phyloP scores from a whole-genome alignment of 2,113 vertebrate species.

The Prolemur simus region DNA sequence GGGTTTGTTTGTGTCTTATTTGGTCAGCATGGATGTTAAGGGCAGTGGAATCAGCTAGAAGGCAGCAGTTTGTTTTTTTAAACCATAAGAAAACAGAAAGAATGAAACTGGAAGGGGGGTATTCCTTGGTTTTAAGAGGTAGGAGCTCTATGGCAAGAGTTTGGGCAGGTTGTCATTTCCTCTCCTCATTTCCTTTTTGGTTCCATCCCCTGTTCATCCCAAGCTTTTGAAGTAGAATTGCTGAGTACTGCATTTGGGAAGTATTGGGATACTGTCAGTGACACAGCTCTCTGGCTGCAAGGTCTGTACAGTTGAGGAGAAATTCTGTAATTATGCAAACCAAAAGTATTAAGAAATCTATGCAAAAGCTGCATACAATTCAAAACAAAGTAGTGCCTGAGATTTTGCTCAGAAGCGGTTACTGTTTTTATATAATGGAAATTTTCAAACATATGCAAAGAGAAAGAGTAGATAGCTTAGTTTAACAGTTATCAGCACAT shows the following conservation, averaged over 20 bases:
- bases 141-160: not conserved
- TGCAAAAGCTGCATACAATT: not conserved
- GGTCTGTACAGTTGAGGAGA: not conserved
- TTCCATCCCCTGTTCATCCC: rapidly evolving
- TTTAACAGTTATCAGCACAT: not conserved
- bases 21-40: not conserved
- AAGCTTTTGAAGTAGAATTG: not conserved
- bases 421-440: not conserved
- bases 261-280: not conserved
- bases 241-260: not conserved
- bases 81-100: not conserved
- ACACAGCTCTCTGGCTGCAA: not conserved
- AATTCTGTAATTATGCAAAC: conserved; percentile 20
- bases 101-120: not conserved
- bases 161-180: not conserved
- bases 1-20: conserved; percentile 47
- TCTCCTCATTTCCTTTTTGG: not conserved
- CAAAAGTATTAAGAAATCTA: not conserved
- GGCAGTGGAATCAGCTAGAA: not conserved
- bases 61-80: not conserved
- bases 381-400: not conserved
- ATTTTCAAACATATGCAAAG: not conserved
- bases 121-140: not conserved
- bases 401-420: not conserved
- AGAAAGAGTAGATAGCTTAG: not conserved